A percentile compares a stretch with the other conserved stretches of the same genome.
Conservation (phyloP, 1,140 invertebrate genomes). For the Caerostris extrusa region DNA sequence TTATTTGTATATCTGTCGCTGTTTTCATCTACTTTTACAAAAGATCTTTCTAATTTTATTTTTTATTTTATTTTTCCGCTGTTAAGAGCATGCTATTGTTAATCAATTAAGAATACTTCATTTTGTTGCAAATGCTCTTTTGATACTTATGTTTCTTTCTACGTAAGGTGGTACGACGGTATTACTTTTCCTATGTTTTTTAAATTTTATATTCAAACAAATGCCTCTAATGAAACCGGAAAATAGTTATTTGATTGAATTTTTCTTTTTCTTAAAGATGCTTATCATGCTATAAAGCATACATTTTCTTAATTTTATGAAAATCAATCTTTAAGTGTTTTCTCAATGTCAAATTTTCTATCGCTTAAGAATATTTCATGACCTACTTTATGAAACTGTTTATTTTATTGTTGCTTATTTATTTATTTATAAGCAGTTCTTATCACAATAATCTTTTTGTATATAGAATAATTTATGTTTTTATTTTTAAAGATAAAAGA, state of each 20-base stretch:
- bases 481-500: no score
- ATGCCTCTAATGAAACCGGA: not conserved
- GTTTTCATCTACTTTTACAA: not conserved
- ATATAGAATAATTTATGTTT: no score
- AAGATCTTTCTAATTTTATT: conserved; percentile 24
- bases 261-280: not conserved
- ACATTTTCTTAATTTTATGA: not conserved
- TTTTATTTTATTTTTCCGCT: conserved; percentile 38
- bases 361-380: not conserved
- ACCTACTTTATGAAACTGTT: not conserved
- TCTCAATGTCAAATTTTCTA: not conserved
- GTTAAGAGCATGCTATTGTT: conserved; percentile 46
- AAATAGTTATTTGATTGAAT: not conserved
- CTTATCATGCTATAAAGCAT: no score
- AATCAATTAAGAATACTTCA: conserved; percentile 45
- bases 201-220: not conserved
- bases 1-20: conserved; percentile 64
- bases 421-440: no score
- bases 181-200: not conserved
- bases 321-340: not conserved
- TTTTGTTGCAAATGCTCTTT: not conserved
- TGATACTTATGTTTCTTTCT: not conserved
- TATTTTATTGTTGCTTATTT: not conserved
- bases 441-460: no score
- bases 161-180: not conserved